Conservation (phyloP, 1,140 invertebrate genomes). For the Drosophila lowei region DNA sequence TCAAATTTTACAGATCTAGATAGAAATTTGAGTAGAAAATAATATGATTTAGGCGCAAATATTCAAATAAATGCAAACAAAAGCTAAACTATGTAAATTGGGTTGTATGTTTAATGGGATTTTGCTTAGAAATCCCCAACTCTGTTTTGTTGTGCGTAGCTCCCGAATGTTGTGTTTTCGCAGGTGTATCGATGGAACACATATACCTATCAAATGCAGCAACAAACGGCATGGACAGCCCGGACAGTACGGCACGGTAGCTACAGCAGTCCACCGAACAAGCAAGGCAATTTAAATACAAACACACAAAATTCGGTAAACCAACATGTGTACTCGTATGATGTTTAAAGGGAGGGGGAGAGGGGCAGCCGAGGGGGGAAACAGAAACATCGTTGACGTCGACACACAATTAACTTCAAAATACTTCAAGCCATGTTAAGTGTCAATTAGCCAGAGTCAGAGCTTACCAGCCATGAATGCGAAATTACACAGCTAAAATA, state of each 20-base stretch:
- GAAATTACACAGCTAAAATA: conserved; percentile 55
- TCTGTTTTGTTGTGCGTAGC: background rate
- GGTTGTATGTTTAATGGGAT: too few species aligned
- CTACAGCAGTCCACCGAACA: conserved; percentile 36
- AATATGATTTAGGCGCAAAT: too few species aligned
- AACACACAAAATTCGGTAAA: conserved; percentile 52
- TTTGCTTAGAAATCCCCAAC: background rate
- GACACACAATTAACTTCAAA: conserved; percentile 79
- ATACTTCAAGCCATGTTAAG: conserved; percentile 76
- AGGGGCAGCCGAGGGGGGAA: background rate
- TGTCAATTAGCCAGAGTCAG: conserved; percentile 72
- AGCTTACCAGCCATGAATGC: conserved; percentile 62
- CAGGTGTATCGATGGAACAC: conserved; percentile 63
- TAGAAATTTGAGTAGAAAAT: too few species aligned
- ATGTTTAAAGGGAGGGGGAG: background rate
- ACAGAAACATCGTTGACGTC: conserved; percentile 55
- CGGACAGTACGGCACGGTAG: too few species aligned
- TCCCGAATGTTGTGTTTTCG: conserved; percentile 13
- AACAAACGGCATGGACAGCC: conserved; percentile 31
- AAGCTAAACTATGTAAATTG: too few species aligned
- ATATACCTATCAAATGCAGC: conserved; percentile 59
- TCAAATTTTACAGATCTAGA: too few species aligned
- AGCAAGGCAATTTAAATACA: conserved; percentile 77
- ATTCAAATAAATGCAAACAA: too few species aligned
- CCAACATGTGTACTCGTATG: conserved; percentile 50